These are phyloP conservation scores for Hyposmocoma kahamanoa DNA, from an alignment of 1,140 invertebrate species.

Conservation along the genomic window DNA sequence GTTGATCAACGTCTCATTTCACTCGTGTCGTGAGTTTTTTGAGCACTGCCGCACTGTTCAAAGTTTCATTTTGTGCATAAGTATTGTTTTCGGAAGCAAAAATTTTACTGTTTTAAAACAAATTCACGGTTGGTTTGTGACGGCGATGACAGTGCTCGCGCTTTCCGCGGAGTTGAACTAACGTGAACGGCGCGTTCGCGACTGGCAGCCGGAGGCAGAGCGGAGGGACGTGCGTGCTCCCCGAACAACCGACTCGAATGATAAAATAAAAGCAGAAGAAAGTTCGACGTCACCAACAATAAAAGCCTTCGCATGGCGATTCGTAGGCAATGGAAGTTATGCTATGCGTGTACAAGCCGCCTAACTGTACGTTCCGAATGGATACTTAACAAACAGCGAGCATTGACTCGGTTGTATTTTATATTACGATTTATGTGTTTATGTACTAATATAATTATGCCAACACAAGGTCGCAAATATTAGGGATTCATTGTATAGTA, in stretches of 20 bases:
- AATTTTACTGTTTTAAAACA: constrained; percentile 36
- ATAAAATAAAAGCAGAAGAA: constrained; percentile 61
- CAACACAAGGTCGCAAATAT: no score
- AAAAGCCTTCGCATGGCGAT: constrained; percentile 47
- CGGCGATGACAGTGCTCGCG: constrained; percentile 25
- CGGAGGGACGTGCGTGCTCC: constrained; percentile 34
- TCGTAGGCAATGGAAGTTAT: constrained; percentile 45
- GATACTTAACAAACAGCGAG: neutral
- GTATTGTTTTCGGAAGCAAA: constrained; percentile 17
- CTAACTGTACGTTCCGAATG: constrained; percentile 25
- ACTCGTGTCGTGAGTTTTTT: constrained; percentile 24
- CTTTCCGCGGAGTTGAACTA: neutral
- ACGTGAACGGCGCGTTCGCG: constrained; percentile 12
- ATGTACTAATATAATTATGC: no score
- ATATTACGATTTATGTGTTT: no score
- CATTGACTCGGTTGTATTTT: constrained; percentile 10
- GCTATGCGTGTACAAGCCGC: constrained; percentile 28
- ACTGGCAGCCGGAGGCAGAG: constrained; percentile 8
- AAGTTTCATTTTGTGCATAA: constrained; percentile 27
- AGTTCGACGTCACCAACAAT: constrained; percentile 58
- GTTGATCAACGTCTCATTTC: constrained; percentile 41
- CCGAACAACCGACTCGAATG: constrained; percentile 48
- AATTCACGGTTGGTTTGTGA: constrained; percentile 50
- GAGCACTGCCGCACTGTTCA: constrained; percentile 44
- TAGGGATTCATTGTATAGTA: constrained; percentile 3